These are phyloP conservation scores for Tridacna gigas DNA, from an alignment of 2,888 invertebrate genomes.

Conservation along the genomic window DNA sequence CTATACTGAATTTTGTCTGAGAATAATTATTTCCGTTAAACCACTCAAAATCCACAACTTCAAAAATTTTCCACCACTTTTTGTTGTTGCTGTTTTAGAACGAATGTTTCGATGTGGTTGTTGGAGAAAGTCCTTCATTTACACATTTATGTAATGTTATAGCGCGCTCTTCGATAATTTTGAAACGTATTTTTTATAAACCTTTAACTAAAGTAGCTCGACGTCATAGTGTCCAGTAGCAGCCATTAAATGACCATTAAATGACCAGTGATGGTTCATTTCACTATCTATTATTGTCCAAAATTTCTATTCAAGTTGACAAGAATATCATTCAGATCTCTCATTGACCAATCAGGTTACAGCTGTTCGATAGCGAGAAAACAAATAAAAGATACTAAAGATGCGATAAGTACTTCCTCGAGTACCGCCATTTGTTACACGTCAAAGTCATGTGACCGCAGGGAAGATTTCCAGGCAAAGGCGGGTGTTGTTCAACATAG, in stretches of 20 bases:
- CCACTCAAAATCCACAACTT: too few species aligned
- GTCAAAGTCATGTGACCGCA: constrained; percentile 18
- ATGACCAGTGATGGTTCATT: constrained; percentile 16
- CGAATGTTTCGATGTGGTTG: too few species aligned
- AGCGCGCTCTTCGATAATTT: too few species aligned
- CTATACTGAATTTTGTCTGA: too few species aligned
- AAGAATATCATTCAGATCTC: constrained; percentile 22
- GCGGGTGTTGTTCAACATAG: background rate
- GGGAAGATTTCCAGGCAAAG: constrained; percentile 13
- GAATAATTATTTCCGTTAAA: too few species aligned
- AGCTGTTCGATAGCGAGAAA: constrained; percentile 3
- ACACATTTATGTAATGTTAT: too few species aligned
- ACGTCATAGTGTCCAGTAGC: constrained; percentile 18
- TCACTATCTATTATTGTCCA: constrained; percentile 17
- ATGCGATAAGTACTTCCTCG: constrained; percentile 28
- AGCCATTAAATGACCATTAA: constrained; percentile 18
- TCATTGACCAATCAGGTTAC: constrained; percentile 5
- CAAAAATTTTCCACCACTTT: too few species aligned
- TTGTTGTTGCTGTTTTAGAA: too few species aligned
- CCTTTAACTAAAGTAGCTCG: background rate
- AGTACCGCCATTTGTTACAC: constrained; percentile 24
- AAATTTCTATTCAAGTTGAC: constrained; percentile 5
- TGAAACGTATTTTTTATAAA: too few species aligned
- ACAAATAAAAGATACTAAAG: constrained; percentile 29
- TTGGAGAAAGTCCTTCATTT: too few species aligned